These are phyloP conservation scores for Drosophila rubida DNA, from an alignment of 2,888 invertebrate species.

Conservation along the genomic window DNA sequence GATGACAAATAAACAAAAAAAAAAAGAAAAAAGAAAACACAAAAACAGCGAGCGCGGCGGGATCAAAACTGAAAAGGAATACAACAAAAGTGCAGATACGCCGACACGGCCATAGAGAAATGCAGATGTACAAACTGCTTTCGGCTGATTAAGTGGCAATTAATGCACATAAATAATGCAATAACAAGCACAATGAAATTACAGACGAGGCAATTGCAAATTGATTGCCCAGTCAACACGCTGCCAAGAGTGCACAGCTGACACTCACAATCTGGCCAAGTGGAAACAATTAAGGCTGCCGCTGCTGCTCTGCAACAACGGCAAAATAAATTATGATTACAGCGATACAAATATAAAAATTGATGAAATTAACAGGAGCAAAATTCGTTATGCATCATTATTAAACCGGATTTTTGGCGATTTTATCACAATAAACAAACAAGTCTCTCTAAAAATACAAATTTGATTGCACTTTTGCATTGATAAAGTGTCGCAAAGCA, in stretches of 20 bases:
- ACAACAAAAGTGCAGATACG: background rate
- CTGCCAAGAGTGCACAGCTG: slow-evolving; percentile 29
- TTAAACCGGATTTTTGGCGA: background rate
- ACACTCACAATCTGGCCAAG: slow-evolving; percentile 39
- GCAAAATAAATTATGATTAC: background rate
- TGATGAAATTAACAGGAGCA: slow-evolving; percentile 2
- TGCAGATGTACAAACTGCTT: slow-evolving; percentile 18
- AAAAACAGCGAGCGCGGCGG: background rate
- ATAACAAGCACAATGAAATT: slow-evolving; percentile 45
- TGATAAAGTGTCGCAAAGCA: background rate
- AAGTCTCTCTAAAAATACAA: no score
- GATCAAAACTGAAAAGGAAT: background rate
- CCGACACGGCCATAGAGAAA: background rate
- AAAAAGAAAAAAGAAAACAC: no score
- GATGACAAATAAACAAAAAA: slow-evolving; percentile 25
- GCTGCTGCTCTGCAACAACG: background rate
- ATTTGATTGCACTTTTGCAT: no score
- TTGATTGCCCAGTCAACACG: slow-evolving; percentile 33
- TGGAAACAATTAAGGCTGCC: slow-evolving; percentile 54
- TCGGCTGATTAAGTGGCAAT: slow-evolving; percentile 57
- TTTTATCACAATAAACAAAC: no score
- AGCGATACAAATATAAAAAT: background rate
- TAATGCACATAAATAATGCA: slow-evolving; percentile 60
- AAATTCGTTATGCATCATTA: background rate
- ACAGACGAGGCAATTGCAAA: slow-evolving; percentile 39